Evolutionary conservation across 2,113 vertebrate genomes (phyloP).

Genomic region (Gavialis gangeticus): DNA sequence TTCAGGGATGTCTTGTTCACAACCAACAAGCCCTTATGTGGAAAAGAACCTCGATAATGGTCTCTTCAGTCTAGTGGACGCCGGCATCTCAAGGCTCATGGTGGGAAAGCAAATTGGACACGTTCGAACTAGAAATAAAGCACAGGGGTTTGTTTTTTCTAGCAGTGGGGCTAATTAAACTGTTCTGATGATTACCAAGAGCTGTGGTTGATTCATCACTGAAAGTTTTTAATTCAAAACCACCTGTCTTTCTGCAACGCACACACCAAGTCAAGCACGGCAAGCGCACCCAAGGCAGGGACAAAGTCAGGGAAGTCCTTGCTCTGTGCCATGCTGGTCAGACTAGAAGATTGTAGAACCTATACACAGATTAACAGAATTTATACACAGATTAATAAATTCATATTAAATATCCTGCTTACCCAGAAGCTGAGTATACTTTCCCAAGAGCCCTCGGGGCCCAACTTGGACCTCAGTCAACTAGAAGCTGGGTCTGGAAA

Average conservation of each 20-base stretch:
- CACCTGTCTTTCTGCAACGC: background rate
- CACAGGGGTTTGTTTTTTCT: background rate
- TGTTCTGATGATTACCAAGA: background rate
- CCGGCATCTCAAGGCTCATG: background rate
- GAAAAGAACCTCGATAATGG: background rate
- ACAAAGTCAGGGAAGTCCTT: background rate
- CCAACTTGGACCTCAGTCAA: background rate
- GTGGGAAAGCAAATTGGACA: background rate
- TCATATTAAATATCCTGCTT: background rate
- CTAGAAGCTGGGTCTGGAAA: conserved; percentile 25
- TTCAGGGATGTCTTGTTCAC: background rate
- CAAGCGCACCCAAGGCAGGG: background rate
- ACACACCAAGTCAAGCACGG: background rate
- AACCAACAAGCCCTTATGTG: background rate
- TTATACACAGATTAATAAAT: too few relatives aligned
- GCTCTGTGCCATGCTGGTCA: background rate
- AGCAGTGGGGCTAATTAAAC: background rate
- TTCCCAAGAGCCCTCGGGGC: background rate
- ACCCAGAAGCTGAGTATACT: conserved; percentile 1
- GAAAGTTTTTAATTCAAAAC: background rate
- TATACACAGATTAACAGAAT: background rate
- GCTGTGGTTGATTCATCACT: background rate
- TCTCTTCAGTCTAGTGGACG: background rate
- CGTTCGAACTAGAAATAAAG: background rate
- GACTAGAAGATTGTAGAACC: background rate